phyloP scores from a whole-genome alignment of 2,113 vertebrate species.

The Vulpes ferrilata region DNA sequence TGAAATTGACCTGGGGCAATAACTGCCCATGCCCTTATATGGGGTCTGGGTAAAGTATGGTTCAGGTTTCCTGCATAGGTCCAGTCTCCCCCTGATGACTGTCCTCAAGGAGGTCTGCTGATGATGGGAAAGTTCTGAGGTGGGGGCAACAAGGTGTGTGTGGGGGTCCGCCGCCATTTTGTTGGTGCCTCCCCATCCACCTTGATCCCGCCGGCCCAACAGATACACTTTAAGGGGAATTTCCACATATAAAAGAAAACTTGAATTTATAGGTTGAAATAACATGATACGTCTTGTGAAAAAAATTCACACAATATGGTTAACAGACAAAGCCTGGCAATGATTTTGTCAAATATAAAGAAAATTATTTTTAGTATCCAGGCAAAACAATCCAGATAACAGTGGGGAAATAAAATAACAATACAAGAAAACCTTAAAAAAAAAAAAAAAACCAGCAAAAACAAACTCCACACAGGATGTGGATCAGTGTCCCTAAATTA shows the following conservation, averaged over 20 bases:
- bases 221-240: not conserved
- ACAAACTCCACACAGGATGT: not conserved
- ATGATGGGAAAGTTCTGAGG: no score
- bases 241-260: not conserved
- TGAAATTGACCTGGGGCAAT: no score
- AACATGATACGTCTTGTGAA: not conserved
- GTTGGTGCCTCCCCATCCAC: no score
- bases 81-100: no score
- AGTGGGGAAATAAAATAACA: not conserved
- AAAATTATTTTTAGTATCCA: constrained; percentile 1
- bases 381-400: not conserved
- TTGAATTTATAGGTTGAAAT: not conserved
- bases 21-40: no score
- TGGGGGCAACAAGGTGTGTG: no score
- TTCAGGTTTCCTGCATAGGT: no score
- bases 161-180: no score
- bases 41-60: no score
- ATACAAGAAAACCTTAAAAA: not conserved
- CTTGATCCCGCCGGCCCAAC: no score
- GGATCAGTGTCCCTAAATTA: not conserved
- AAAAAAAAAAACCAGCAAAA: not conserved
- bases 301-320: not conserved
- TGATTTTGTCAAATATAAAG: not conserved
- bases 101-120: no score
- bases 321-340: not conserved